Evolutionary conservation across 2,797 vertebrate species (phyloP), one percentile per base, ranked within the genome.

Genomic region (Podarcis lilfordi): DNA sequence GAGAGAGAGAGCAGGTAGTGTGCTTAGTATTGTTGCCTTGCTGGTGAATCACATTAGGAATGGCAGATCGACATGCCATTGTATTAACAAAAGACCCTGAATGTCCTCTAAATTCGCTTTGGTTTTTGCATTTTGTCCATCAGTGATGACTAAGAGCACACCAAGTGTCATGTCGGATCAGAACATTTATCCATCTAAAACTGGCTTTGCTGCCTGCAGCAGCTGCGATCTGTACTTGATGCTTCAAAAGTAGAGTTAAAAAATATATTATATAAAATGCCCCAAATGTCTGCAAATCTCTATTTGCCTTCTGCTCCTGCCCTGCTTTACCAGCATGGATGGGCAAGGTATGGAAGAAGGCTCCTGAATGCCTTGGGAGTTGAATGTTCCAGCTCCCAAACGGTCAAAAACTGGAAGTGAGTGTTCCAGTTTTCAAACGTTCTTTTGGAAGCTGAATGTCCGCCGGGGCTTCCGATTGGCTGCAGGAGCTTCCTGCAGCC

Each of bases 161-260:
- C 75, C 32, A 80, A 83, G 68, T 68, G 68, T 74, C 80, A 80
- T 75, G 55, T 11, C 25, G 37, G 32, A 80, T 89, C 50, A 86
- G 66, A 50, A 50, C 75, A 89, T 45, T 25, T 86, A 86, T 80
- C 80, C 37, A 90, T 71, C 45, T 74, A 74, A 85, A 74, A 64
- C 32, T 80, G 43, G 21, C 32, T 76, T 89, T 80, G 55, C 71
- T 59, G 76, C 69, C 43, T 68, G 43, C 8, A 87, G 68, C 43
- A 84, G 43, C 82, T 79, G 43, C 68, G 71, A 61, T 77, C 40
- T 78, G 80, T 82, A 71, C 72, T 71, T 59, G 45, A 80, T 37
- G 32, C 35, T 69, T 85, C 32, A 87, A 69, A 68, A 69, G 35
- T 76, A 76, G 35, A 76, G 21, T 15, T 21, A 11, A 15, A 19